Evolutionary conservation across 2,888 invertebrate genomes (phyloP).

Genomic region (Nezara viridula): DNA sequence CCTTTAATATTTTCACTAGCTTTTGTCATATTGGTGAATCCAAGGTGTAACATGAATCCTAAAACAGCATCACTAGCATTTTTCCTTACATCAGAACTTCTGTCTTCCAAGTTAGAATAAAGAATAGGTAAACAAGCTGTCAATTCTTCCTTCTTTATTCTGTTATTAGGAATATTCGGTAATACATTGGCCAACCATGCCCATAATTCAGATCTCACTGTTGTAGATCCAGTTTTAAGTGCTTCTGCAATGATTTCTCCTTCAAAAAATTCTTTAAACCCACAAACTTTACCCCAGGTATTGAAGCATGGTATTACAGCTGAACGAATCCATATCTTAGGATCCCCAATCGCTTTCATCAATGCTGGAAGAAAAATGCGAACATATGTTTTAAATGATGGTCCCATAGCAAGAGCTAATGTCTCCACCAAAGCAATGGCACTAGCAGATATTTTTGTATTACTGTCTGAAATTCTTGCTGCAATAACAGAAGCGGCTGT

Average conservation of each 20-base stretch:
- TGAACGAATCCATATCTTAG: constrained; percentile 85
- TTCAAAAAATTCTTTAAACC: constrained; percentile 85
- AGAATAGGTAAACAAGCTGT: constrained; percentile 81
- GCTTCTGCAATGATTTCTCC: constrained; percentile 92
- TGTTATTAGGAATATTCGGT: constrained; percentile 71
- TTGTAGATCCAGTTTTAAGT: constrained; percentile 84
- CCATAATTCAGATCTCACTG: constrained; percentile 84
- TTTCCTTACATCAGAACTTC: constrained; percentile 91
- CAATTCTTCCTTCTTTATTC: constrained; percentile 86
- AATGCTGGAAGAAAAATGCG: constrained; percentile 88
- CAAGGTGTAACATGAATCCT: constrained; percentile 93
- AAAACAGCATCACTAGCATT: constrained; percentile 90
- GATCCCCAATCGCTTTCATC: constrained; percentile 76
- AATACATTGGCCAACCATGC: constrained; percentile 88
- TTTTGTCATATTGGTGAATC: constrained; percentile 84
- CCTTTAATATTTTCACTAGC: constrained; percentile 80
- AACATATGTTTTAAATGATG: constrained; percentile 81
- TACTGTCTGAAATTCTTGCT: constrained; percentile 87
- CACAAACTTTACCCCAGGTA: constrained; percentile 86
- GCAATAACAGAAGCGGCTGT: constrained; percentile 84
- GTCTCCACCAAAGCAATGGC: constrained; percentile 87
- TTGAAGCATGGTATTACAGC: constrained; percentile 87
- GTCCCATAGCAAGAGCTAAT: constrained; percentile 86
- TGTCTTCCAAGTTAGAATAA: constrained; percentile 88
- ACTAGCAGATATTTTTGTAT: constrained; percentile 91